These are phyloP conservation scores for Orchesella cincta DNA, from an alignment of 1,140 invertebrate genomes.

Conservation along the genomic window DNA sequence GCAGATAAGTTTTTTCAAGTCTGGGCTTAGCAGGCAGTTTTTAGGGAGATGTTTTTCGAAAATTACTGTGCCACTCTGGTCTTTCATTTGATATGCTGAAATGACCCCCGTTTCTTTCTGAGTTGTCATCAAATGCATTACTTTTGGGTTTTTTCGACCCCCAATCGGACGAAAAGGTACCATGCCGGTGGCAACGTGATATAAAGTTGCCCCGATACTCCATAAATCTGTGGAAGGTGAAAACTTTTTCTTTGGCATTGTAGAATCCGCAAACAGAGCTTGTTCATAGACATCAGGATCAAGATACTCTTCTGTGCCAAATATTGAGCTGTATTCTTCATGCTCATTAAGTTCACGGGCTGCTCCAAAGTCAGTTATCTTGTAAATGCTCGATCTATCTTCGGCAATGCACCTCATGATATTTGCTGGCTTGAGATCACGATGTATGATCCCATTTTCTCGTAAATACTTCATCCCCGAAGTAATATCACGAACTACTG, in stretches of 20 bases:
- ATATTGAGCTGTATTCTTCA: conserved; percentile 91
- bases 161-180: conserved; percentile 90
- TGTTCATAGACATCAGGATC: conserved; percentile 96
- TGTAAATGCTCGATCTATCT: conserved; percentile 90
- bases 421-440: conserved; percentile 96
- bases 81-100: conserved; percentile 78
- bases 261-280: conserved; percentile 74
- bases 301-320: conserved; percentile 95
- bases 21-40: conserved; percentile 79
- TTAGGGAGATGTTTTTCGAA: conserved; percentile 82
- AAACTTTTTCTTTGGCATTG: conserved; percentile 85
- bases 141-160: conserved; percentile 88
- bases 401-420: conserved; percentile 95
- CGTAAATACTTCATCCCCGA: conserved; percentile 93
- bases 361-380: conserved; percentile 95
- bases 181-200: conserved; percentile 84
- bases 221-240: conserved; percentile 82
- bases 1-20: conserved; percentile 82
- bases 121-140: conserved; percentile 90
- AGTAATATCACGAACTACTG: conserved; percentile 84
- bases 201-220: conserved; percentile 92
- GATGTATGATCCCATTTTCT: conserved; percentile 88
- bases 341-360: conserved; percentile 91
- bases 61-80: conserved; percentile 86
- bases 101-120: conserved; percentile 92